Evolutionary conservation across 2,888 invertebrate genomes (phyloP), one percentile per base, ranked within the genome.

Genomic region (Drosophila meridiana): DNA sequence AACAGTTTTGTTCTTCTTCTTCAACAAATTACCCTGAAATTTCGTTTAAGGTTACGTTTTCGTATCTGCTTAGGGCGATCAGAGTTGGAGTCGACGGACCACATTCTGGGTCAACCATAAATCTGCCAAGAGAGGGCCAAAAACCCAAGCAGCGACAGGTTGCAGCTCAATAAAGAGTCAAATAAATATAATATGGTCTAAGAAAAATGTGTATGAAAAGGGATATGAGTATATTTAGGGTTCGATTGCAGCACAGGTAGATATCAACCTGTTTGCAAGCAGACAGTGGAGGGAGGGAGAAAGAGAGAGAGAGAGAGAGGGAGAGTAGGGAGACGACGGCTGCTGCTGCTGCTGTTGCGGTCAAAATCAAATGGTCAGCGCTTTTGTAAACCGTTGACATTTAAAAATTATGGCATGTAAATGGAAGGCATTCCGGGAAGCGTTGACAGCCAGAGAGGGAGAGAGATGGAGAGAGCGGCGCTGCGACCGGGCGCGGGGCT

Each of bases 381-480:
- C 84, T 79, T 87, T 89, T 86, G 86, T 88, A 82, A 86, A 64
- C 82, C 78, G 88, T 75, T 89, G 88, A 88, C 88, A 88, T 88
- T 89, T 88, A 79, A 89, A 89, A 88, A 88, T 87, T 85, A 88
- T 89, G 74, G 87, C 89, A 88, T 88, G 89, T 88, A 88, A 88
- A 89, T 88, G 89, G 82, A 81, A 83, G 82, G 82, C 78, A 76
- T 86, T 83, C 86, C 75, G 80, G 86, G 86, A 81, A 86, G 76
- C 82, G 86, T 76, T 85, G 88, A 87, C 84, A 85, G 87, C 64
- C 59, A 26, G 32, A 1, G 38, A 7, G 26, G 11, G 26, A 20
- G 45, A 8, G 48, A 0, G n/a, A 14, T 30, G 0, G 48, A 32
- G 4, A 4, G 9, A 32, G 42, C 59, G 11, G n/a, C 14, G 34